These are phyloP conservation scores for Drosophila kanapiae DNA, from an alignment of 1,140 invertebrate species.

Conservation along the genomic window DNA sequence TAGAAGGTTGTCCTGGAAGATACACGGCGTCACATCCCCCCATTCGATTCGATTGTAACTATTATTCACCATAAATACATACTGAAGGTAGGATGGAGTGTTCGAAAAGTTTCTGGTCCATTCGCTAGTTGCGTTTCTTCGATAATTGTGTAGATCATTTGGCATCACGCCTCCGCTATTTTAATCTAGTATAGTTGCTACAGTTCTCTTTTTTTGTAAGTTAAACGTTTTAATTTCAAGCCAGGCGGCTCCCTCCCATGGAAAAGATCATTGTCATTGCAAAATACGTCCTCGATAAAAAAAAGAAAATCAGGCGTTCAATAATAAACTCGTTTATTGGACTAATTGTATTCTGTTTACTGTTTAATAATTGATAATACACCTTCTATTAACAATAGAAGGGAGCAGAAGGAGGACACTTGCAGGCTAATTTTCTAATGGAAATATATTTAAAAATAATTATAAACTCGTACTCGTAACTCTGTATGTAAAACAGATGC, in stretches of 20 bases:
- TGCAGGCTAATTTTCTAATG: constrained; percentile 70
- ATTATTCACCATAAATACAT: constrained; percentile 36
- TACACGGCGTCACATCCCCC: constrained; percentile 2
- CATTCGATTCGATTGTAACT: constrained; percentile 21
- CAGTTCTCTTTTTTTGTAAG: constrained; percentile 64
- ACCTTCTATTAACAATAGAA: constrained; percentile 39
- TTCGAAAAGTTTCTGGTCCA: constrained; percentile 28
- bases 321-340: constrained; percentile 30
- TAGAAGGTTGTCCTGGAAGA: constrained; percentile 83
- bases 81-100: constrained; percentile 35
- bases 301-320: constrained; percentile 23
- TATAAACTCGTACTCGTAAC: constrained; percentile 66
- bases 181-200: constrained; percentile 38
- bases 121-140: constrained; percentile 23
- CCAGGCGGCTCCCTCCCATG: neutral
- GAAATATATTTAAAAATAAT: constrained; percentile 63
- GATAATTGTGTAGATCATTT: constrained; percentile 31
- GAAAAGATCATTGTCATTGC: constrained; percentile 6
- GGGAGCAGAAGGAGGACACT: constrained; percentile 37
- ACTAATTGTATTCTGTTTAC: constrained; percentile 52
- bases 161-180: constrained; percentile 21
- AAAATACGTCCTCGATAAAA: neutral
- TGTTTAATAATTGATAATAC: constrained; percentile 50
- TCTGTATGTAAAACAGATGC: constrained; percentile 68
- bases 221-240: constrained; percentile 66